These are phyloP conservation scores for Phytoseiulus persimilis DNA, from an alignment of 2,888 invertebrate species.

Conservation along the genomic window DNA sequence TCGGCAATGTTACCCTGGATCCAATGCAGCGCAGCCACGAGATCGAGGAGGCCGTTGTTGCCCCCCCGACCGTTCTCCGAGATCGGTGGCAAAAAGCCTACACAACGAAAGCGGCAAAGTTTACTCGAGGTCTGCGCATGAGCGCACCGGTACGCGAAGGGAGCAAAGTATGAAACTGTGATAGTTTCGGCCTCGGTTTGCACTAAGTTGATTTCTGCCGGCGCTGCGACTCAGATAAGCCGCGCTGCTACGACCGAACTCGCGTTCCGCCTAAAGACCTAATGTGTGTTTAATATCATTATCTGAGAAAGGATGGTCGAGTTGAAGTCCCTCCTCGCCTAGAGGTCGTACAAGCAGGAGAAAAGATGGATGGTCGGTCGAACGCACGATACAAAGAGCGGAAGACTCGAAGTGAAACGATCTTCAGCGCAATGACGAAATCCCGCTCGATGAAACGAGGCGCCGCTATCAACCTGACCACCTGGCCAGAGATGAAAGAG, in stretches of 20 bases:
- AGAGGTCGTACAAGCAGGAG: neutral
- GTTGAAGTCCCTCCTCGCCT: neutral
- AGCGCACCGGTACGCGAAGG: neutral
- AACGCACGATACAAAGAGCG: neutral
- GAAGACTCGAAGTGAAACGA: neutral
- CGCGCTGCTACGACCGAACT: neutral
- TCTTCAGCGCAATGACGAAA: neutral
- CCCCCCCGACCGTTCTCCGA: constrained; percentile 41
- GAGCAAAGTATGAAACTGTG: neutral
- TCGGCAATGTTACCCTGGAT: constrained; percentile 86
- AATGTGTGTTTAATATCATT: neutral
- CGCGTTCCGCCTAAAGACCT: neutral
- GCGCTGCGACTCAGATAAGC: neutral
- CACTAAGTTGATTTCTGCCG: neutral
- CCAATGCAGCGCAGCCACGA: constrained; percentile 94
- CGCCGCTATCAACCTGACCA: neutral
- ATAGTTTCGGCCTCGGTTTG: neutral
- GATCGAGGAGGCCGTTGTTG: constrained; percentile 95
- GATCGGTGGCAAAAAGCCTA: constrained; percentile 32
- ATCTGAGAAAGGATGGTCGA: neutral
- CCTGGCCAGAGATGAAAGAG: neutral
- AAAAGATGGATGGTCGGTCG: neutral
- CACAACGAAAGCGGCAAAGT: neutral
- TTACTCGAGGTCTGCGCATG: neutral
- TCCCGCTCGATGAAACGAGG: neutral